Evolutionary conservation across 2,888 invertebrate genomes (phyloP).

Genomic region (Ceriagrion tenellum): DNA sequence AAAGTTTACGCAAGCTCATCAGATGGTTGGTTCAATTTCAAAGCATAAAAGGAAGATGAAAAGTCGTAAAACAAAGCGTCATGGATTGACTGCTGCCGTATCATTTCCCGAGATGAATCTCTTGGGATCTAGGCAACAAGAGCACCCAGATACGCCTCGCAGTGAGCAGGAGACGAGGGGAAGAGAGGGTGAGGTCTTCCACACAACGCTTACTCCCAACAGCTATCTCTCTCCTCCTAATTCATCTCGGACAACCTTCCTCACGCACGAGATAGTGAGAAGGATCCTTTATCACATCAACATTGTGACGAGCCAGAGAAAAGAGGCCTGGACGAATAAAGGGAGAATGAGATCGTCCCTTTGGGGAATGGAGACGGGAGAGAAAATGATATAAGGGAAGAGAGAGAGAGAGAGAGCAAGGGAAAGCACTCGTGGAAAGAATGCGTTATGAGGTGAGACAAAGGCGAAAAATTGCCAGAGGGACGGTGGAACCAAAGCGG

Average conservation of each 20-base stretch:
- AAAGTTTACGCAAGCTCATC: too few species aligned
- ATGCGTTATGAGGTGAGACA: not conserved
- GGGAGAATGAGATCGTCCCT: slow-evolving; percentile 25
- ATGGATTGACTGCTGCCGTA: not conserved
- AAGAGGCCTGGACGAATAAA: slow-evolving; percentile 7
- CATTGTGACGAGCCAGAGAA: not conserved
- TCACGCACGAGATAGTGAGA: slow-evolving; percentile 51
- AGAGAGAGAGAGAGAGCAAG: not conserved
- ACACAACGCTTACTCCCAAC: not conserved
- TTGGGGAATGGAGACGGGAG: not conserved
- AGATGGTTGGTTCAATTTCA: too few species aligned
- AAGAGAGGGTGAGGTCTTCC: not conserved
- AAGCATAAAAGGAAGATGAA: too few species aligned
- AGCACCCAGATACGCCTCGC: not conserved
- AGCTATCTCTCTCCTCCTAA: not conserved
- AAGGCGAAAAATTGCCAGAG: not conserved
- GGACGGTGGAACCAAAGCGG: not conserved
- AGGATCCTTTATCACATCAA: slow-evolving; percentile 25
- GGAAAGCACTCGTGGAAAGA: not conserved
- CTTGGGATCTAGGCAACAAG: not conserved
- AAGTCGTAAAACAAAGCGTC: too few species aligned
- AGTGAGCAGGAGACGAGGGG: not conserved
- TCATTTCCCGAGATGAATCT: slow-evolving; percentile 9
- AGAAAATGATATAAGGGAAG: not conserved
- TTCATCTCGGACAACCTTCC: not conserved